A percentile compares a stretch with the other conserved stretches of the same genome.
These are phyloP conservation scores for Theropithecus gelada DNA, from an alignment of 2,113 vertebrate genomes.

Conservation along the genomic window DNA sequence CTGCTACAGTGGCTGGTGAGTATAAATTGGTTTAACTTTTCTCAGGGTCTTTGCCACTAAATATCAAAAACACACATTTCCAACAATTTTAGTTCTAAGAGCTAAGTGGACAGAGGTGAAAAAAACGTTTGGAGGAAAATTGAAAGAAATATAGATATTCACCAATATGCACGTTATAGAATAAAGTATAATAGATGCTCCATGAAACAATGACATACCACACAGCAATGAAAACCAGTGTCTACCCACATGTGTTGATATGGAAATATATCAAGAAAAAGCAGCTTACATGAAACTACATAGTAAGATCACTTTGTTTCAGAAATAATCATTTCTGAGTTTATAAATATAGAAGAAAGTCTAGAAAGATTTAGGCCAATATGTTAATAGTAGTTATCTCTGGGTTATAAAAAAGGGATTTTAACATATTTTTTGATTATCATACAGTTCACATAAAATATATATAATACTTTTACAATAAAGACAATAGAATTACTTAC, in stretches of 20 bases:
- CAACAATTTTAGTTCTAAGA: background rate
- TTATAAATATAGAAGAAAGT: background rate
- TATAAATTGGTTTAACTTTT: background rate
- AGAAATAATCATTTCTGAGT: constrained; percentile 5
- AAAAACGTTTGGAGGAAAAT: background rate
- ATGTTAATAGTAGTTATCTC: background rate
- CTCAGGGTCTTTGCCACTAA: background rate
- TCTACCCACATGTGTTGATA: background rate
- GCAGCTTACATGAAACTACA: background rate
- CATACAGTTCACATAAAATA: background rate
- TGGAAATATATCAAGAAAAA: background rate
- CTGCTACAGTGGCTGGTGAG: background rate
- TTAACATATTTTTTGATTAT: background rate
- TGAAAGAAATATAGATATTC: background rate
- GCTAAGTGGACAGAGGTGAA: background rate
- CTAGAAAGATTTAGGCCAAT: background rate
- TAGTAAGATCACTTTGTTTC: background rate
- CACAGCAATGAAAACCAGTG: background rate
- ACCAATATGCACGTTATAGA: background rate
- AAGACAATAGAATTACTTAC: background rate
- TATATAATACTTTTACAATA: background rate
- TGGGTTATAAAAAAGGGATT: background rate
- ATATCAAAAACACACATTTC: background rate
- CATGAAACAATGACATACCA: background rate
- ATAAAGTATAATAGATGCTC: background rate